Evolutionary conservation across 2,888 invertebrate genomes (phyloP).

Genomic region (Machimus atricapillus): DNA sequence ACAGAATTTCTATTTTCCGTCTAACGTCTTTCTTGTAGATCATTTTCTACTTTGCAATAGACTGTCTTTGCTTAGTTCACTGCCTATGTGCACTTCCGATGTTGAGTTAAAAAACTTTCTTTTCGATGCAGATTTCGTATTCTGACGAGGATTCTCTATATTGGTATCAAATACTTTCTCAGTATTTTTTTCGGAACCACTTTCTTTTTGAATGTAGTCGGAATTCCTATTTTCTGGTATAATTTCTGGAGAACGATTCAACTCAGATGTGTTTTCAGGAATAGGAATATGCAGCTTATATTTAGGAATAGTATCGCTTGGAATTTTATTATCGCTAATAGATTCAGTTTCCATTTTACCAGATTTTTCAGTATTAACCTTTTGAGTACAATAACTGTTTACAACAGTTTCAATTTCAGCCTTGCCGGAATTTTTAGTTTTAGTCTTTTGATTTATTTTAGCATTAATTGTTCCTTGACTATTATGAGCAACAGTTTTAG

Average conservation of each 20-base stretch:
- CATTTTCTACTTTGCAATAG: not conserved
- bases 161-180: not conserved
- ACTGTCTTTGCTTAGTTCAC: not conserved
- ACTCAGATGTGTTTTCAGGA: too few species aligned
- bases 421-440: not conserved
- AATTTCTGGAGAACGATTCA: not conserved
- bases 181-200: not conserved
- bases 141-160: not conserved
- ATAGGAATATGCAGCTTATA: too few species aligned
- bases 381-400: not conserved
- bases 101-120: not conserved
- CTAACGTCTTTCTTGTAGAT: not conserved
- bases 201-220: not conserved
- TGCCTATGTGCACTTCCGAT: not conserved
- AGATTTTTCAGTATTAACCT: not conserved
- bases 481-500: not conserved
- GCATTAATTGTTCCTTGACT: not conserved
- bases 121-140: not conserved
- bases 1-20: not conserved
- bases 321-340: too few species aligned
- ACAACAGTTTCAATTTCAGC: not conserved
- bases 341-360: too few species aligned
- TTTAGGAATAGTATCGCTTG: too few species aligned
- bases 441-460: not conserved
- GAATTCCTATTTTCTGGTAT: not conserved